Conservation (phyloP, 2,888 invertebrate genomes). For the Synanthedon tipuliformis region DNA sequence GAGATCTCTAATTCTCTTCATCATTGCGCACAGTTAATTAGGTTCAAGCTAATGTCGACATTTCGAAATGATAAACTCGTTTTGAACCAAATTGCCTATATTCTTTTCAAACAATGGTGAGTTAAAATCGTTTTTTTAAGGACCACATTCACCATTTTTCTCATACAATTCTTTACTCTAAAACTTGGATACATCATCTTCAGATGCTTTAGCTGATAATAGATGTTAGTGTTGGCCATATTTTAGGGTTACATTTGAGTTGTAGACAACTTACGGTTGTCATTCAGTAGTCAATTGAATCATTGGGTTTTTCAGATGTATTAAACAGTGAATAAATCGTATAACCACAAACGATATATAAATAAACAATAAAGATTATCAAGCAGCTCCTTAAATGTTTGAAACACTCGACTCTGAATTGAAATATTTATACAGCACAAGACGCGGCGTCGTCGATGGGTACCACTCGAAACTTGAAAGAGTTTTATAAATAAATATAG, state of each 20-base stretch:
- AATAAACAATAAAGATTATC: slow-evolving; percentile 17
- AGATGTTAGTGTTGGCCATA: too few species aligned
- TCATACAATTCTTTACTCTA: slow-evolving; percentile 15
- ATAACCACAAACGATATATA: too few species aligned
- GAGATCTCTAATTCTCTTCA: slow-evolving; percentile 21
- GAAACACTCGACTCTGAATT: slow-evolving; percentile 16
- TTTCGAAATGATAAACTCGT: slow-evolving; percentile 27
- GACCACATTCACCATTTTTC: slow-evolving; percentile 21
- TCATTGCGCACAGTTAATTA: slow-evolving; percentile 34
- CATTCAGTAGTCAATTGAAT: too few species aligned
- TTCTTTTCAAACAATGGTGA: slow-evolving; percentile 37
- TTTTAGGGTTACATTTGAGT: too few species aligned
- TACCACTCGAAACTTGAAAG: slow-evolving; percentile 37
- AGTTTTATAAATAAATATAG: slow-evolving; percentile 63
- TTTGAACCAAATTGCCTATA: slow-evolving; percentile 33
- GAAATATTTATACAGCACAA: slow-evolving; percentile 44
- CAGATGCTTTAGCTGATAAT: too few species aligned
- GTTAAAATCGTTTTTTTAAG: slow-evolving; percentile 22
- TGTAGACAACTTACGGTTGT: too few species aligned
- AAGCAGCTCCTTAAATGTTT: slow-evolving; percentile 14
- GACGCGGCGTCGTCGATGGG: slow-evolving; percentile 24
- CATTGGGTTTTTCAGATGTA: too few species aligned
- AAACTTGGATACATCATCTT: too few species aligned
- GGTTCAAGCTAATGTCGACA: slow-evolving; percentile 25
- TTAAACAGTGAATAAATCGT: too few species aligned